A percentile compares a stretch with the other conserved stretches of the same genome.
phyloP scores from a whole-genome alignment of 2,888 invertebrate genomes.

The Allygus modestus region DNA sequence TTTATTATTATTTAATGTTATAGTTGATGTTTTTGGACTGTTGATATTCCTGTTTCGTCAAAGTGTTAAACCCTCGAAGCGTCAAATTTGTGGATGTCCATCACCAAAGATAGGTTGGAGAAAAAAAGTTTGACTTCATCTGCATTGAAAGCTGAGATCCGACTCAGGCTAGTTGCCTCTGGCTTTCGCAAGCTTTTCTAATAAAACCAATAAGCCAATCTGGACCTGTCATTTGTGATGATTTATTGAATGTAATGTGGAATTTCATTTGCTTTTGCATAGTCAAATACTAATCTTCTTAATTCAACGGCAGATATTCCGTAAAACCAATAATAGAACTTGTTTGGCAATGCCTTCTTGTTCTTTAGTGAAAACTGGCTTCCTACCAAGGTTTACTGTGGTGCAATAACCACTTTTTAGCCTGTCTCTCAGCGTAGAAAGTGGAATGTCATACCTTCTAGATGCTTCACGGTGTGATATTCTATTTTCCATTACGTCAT shows the following conservation, averaged over 20 bases:
- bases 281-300: constrained; percentile 54
- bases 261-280: constrained; percentile 66
- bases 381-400: constrained; percentile 59
- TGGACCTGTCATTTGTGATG: constrained; percentile 62
- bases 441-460: constrained; percentile 31
- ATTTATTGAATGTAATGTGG: constrained; percentile 61
- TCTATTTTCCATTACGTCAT: constrained; percentile 33
- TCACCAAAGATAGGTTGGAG: constrained; percentile 67
- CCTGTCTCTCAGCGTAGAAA: constrained; percentile 53
- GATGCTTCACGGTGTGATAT: constrained; percentile 39
- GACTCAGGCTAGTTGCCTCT: constrained; percentile 71
- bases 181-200: constrained; percentile 69
- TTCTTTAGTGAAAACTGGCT: constrained; percentile 62
- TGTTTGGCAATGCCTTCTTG: constrained; percentile 61
- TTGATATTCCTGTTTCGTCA: constrained; percentile 46
- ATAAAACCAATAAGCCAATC: constrained; percentile 69
- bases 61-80: constrained; percentile 35
- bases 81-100: constrained; percentile 64
- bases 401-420: constrained; percentile 36
- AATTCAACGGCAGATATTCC: constrained; percentile 61
- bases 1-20: no score
- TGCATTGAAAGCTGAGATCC: constrained; percentile 71
- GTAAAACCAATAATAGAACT: constrained; percentile 62
- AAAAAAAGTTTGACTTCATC: constrained; percentile 70
- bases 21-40: constrained; percentile 49